Percentiles rank a stretch among this genome's conserved stretches.
These are phyloP conservation scores for Amia ocellicauda DNA, from an alignment of 2,113 vertebrate genomes.

Conservation along the genomic window DNA sequence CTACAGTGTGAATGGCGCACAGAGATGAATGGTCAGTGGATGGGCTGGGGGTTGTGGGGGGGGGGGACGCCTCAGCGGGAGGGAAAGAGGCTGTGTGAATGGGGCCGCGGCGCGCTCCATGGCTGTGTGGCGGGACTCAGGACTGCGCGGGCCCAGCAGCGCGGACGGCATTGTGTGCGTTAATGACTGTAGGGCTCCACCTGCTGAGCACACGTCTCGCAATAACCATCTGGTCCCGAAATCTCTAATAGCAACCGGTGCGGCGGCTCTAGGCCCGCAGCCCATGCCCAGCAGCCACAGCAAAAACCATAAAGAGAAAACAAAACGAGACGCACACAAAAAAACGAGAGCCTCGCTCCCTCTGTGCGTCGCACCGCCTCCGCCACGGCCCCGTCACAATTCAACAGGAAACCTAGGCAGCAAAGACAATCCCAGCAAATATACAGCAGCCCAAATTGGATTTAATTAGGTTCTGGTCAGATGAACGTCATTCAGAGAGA, in stretches of 20 bases:
- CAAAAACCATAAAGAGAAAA: constrained; percentile 36
- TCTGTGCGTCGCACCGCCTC: not conserved
- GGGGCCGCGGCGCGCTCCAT: not conserved
- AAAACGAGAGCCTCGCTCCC: not conserved
- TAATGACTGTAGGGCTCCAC: constrained; percentile 41
- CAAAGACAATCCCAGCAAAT: not conserved
- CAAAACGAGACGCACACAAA: constrained; percentile 37
- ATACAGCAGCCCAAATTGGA: too few species aligned
- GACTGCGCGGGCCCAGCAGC: constrained; percentile 31
- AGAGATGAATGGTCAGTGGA: not conserved
- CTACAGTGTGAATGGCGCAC: not conserved
- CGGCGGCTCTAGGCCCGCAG: not conserved
- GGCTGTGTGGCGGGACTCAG: not conserved
- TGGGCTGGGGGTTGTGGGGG: not conserved
- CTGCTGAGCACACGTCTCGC: constrained; percentile 57
- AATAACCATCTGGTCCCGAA: constrained; percentile 59
- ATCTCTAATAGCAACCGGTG: constrained; percentile 50
- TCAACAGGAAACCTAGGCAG: constrained; percentile 2
- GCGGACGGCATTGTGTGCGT: constrained; percentile 34
- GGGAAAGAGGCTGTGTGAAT: constrained; percentile 5
- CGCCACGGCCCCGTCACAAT: not conserved
- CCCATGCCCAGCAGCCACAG: not conserved
- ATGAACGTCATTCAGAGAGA: too few species aligned
- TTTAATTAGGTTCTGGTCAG: too few species aligned
- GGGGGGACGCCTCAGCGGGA: too few species aligned